phyloP scores from a whole-genome alignment of 2,888 invertebrate species.

The Hoplodrina ambigua region DNA sequence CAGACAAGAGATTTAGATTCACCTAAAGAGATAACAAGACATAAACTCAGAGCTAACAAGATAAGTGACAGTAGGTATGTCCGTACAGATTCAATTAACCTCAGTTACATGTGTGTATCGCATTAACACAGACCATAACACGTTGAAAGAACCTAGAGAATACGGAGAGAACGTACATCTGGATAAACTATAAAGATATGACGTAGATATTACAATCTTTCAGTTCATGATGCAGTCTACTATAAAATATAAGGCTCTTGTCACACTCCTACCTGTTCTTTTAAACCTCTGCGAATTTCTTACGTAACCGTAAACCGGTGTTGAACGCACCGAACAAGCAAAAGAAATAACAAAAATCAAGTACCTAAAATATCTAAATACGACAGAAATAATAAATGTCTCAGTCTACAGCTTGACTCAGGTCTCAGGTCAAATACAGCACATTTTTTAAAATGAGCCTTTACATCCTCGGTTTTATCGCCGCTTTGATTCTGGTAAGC shows the following conservation, averaged over 20 bases:
- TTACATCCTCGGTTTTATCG: no score
- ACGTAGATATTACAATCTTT: background rate
- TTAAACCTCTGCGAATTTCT: no score
- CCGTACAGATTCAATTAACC: background rate
- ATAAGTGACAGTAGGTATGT: background rate
- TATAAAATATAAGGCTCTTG: no score
- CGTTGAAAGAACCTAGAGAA: background rate
- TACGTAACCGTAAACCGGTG: no score
- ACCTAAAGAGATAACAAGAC: background rate
- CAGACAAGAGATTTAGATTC: background rate
- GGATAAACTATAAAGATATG: background rate
- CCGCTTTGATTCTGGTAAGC: no score
- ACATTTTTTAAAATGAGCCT: no score
- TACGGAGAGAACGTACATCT: background rate
- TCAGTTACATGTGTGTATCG: background rate
- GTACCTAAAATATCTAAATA: background rate
- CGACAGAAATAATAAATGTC: background rate
- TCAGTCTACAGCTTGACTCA: background rate
- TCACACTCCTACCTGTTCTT: no score
- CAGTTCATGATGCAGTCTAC: no score
- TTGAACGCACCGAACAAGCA: no score
- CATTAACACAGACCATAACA: background rate
- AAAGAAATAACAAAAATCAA: background rate
- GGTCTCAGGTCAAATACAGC: conserved; percentile 33
- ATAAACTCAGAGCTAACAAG: background rate